phyloP scores from a whole-genome alignment of 2,797 vertebrate species.

The Sebastes glaucus region DNA sequence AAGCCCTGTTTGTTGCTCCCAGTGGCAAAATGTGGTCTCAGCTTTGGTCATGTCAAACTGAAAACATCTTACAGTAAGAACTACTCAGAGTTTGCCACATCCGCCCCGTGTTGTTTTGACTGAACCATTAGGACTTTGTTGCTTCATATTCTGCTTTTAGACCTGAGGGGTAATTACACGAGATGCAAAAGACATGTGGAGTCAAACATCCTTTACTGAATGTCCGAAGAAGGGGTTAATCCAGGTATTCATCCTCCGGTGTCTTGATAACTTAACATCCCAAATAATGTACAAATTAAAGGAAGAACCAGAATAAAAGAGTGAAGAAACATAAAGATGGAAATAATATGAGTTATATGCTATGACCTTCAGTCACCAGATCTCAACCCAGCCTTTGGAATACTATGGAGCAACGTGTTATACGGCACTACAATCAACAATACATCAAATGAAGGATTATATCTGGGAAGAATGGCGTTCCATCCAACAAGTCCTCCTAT shows the following conservation, averaged over 20 bases:
- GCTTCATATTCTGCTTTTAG: conserved; percentile 13
- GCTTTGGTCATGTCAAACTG: conserved; percentile 53
- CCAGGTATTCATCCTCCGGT: not conserved
- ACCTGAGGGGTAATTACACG: conserved; percentile 12
- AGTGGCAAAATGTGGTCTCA: conserved; percentile 60
- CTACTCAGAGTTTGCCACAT: conserved; percentile 55
- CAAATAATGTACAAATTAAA: not conserved
- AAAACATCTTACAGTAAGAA: conserved; percentile 59
- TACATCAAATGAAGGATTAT: not conserved
- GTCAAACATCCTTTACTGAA: not conserved
- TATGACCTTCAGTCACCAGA: not conserved
- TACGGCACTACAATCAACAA: not conserved
- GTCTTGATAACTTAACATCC: not conserved
- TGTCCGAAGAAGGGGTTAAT: not conserved
- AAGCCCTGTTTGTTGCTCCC: conserved; percentile 50
- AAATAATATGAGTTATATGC: not conserved
- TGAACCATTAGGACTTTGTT: conserved; percentile 22
- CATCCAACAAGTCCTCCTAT: not conserved
- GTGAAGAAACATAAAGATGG: not conserved
- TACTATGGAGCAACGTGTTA: too few species aligned
- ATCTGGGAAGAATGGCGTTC: not conserved
- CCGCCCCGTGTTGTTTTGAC: conserved; percentile 27
- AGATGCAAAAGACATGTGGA: not conserved
- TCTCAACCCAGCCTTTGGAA: not conserved
- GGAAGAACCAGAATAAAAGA: not conserved